Percentiles rank a stretch among this genome's conserved stretches.
Evolutionary conservation across 2,888 invertebrate species (phyloP).

Genomic region (Macroteleia sp.): DNA sequence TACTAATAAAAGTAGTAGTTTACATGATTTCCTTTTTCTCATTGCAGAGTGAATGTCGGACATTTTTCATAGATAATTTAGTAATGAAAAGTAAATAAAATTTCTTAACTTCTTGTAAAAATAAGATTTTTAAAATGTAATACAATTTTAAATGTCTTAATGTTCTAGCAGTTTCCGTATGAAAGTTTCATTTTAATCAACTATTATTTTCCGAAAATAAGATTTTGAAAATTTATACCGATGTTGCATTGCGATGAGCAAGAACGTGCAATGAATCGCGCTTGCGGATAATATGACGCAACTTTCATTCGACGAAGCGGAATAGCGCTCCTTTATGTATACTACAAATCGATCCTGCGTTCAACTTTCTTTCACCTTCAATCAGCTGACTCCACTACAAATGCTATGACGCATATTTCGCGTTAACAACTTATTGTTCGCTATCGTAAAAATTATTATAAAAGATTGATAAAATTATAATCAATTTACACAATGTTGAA

Average conservation of each 20-base stretch:
- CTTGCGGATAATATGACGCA: conserved; percentile 16
- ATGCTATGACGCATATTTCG: not conserved
- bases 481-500: too few relatives aligned
- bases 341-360: conserved; percentile 22
- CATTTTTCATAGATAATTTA: too few relatives aligned
- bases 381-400: conserved; percentile 25
- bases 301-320: conserved; percentile 23
- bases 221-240: not conserved
- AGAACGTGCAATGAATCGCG: conserved; percentile 4
- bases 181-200: too few relatives aligned
- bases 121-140: too few relatives aligned
- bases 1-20: too few relatives aligned
- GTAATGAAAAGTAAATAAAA: too few relatives aligned
- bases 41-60: too few relatives aligned
- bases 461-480: not conserved
- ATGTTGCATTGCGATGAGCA: conserved; percentile 19
- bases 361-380: conserved; percentile 26
- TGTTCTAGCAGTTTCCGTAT: too few relatives aligned
- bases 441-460: not conserved
- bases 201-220: too few relatives aligned
- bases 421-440: not conserved
- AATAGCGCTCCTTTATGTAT: conserved; percentile 6
- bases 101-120: too few relatives aligned
- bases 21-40: too few relatives aligned
- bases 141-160: too few relatives aligned